These are phyloP conservation scores for Acrocephalus scirpaceus DNA, from an alignment of 2,797 vertebrate species.

Conservation along the genomic window DNA sequence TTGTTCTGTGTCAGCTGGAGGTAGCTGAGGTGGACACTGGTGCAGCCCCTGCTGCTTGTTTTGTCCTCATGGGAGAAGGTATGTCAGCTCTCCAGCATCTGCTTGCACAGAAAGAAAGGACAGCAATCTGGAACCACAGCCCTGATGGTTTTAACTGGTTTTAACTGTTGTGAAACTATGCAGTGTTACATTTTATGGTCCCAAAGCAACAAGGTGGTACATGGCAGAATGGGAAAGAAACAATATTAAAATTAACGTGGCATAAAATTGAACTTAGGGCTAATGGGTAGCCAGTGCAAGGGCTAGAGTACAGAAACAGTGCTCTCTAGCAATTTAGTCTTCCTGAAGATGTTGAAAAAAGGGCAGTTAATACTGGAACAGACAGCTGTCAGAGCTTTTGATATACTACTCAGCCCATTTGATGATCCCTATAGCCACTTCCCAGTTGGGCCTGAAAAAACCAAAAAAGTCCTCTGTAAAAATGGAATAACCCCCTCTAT, in stretches of 20 bases:
- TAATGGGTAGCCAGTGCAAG: background rate
- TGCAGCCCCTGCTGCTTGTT: background rate
- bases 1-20: background rate
- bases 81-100: background rate
- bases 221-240: background rate
- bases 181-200: background rate
- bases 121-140: background rate
- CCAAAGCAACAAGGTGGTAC: background rate
- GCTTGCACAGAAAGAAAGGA: background rate
- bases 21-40: background rate
- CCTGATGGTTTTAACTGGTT: background rate
- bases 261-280: background rate
- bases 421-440: background rate
- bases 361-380: background rate
- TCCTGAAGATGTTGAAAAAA: background rate
- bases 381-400: background rate
- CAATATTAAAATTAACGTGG: background rate
- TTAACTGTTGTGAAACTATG: background rate
- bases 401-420: fast-evolving
- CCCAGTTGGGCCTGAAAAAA: background rate
- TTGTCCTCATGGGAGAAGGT: background rate
- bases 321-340: background rate
- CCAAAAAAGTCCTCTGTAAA: background rate
- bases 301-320: background rate
- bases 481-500: background rate